These are phyloP conservation scores for Alectoris magna DNA, from an alignment of 2,797 vertebrate species.

Conservation along the genomic window DNA sequence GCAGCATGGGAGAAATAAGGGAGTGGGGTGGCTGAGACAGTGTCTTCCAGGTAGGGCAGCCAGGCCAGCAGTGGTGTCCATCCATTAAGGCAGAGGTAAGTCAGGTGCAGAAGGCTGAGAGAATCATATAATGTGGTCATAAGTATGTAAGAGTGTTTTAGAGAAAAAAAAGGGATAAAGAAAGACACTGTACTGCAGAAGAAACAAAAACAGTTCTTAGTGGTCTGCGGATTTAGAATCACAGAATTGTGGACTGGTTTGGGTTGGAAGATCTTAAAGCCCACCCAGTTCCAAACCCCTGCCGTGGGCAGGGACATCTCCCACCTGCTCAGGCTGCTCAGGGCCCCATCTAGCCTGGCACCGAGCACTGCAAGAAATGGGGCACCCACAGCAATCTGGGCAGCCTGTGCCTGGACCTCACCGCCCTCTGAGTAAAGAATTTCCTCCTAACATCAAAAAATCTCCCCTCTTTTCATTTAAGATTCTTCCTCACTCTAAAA, in stretches of 20 bases:
- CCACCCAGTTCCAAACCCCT: too few species aligned
- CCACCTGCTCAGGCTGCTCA: too few species aligned
- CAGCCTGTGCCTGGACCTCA: too few species aligned
- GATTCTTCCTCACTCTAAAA: neutral
- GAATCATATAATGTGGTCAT: neutral
- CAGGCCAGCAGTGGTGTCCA: neutral
- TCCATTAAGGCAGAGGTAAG: neutral
- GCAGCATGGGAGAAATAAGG: neutral
- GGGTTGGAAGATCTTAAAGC: too few species aligned
- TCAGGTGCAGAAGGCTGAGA: neutral
- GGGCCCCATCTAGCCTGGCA: too few species aligned
- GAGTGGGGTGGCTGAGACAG: neutral
- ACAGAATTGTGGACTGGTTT: neutral
- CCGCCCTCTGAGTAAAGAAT: too few species aligned
- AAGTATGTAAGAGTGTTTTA: neutral
- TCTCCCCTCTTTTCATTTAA: too few species aligned
- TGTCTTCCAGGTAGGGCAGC: neutral
- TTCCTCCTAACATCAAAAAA: too few species aligned
- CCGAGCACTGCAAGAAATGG: too few species aligned
- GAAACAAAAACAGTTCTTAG: neutral
- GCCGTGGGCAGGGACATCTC: too few species aligned
- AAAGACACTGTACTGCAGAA: accelerated
- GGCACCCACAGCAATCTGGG: too few species aligned
- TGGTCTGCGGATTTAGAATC: neutral
- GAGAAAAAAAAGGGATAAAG: neutral